Conservation (phyloP, 2,113 vertebrate species). For the Dromas ardeola region DNA sequence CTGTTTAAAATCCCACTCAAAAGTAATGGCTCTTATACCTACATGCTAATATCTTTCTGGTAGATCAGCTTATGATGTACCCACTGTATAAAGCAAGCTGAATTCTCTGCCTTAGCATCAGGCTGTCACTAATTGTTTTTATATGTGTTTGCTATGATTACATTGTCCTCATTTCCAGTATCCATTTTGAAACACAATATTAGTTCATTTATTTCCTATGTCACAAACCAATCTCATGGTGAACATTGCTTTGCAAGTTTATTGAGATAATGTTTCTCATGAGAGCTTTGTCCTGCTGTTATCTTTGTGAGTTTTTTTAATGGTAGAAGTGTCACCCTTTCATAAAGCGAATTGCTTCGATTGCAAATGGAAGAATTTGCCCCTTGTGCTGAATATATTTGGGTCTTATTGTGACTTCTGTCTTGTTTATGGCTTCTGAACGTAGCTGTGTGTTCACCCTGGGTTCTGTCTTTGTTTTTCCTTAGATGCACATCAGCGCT, state of each 20-base stretch:
- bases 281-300: slow-evolving; percentile 11
- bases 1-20: not conserved
- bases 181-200: slow-evolving; percentile 21
- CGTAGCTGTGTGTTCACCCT: not conserved
- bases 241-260: slow-evolving; percentile 15
- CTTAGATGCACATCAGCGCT: not conserved
- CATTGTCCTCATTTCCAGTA: slow-evolving; percentile 2
- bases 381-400: not conserved
- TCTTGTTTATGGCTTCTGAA: not conserved
- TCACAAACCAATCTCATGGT: slow-evolving; percentile 35
- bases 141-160: slow-evolving; percentile 2
- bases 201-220: slow-evolving; percentile 45
- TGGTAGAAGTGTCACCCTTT: not conserved
- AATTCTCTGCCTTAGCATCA: not conserved
- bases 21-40: not conserved
- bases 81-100: not conserved
- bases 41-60: not conserved
- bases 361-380: not conserved
- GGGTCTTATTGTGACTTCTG: not conserved
- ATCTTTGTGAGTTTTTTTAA: not conserved
- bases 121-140: slow-evolving; percentile 10
- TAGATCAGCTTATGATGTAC: not conserved
- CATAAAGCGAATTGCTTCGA: not conserved
- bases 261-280: not conserved
- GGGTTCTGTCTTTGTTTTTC: not conserved